Evolutionary conservation across 2,113 vertebrate genomes (phyloP).

Genomic region (Stictonetta naevosa): DNA sequence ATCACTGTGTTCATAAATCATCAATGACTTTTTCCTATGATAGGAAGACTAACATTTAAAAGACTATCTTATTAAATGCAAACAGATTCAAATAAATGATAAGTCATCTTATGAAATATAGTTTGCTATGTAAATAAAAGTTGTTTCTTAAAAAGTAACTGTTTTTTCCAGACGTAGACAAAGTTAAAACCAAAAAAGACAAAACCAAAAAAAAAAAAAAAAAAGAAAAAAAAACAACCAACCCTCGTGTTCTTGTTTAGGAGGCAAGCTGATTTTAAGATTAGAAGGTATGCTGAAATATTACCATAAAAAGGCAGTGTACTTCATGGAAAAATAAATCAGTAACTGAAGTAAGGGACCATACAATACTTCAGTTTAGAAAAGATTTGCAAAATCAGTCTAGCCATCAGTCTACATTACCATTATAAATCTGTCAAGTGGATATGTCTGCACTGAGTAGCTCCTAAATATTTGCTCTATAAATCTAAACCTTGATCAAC

Average conservation of each 20-base stretch:
- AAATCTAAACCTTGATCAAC: neutral
- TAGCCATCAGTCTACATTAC: neutral
- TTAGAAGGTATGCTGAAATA: neutral
- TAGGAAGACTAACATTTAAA: neutral
- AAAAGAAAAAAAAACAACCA: too few relatives aligned
- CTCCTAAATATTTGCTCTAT: neutral
- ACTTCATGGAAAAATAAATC: neutral
- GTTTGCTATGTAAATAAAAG: neutral
- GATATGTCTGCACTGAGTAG: neutral
- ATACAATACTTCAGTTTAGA: neutral
- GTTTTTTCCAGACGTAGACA: neutral
- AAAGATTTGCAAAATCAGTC: neutral
- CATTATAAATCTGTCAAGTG: neutral
- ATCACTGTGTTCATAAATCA: neutral
- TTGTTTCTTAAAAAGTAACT: neutral
- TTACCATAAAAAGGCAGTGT: neutral
- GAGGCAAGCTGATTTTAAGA: neutral
- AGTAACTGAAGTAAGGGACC: neutral
- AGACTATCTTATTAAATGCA: neutral
- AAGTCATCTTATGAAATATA: neutral
- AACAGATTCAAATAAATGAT: neutral
- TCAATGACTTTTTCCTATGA: neutral
- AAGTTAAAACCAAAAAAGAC: neutral
- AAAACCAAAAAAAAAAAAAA: too few relatives aligned
- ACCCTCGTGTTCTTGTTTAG: neutral